phyloP scores from a whole-genome alignment of 1,140 invertebrate genomes.

The Caenorhabditis tropicalis region DNA sequence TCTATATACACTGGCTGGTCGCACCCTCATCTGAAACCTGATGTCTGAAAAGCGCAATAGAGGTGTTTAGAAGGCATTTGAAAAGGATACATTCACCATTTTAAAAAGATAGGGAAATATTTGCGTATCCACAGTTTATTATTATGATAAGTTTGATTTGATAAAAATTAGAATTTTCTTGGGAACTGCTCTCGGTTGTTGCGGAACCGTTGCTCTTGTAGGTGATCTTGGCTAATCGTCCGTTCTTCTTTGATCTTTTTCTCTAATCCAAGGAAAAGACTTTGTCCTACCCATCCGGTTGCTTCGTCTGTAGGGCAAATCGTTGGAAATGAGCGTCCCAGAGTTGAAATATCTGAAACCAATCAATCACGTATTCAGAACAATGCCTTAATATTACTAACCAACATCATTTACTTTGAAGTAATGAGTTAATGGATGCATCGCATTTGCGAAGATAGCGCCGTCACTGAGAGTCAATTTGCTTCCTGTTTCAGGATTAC shows the following conservation, averaged over 20 bases:
- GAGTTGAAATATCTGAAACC: background rate
- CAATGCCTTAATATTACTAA: background rate
- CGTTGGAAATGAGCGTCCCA: background rate
- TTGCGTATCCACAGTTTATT: background rate
- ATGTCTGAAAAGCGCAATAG: background rate
- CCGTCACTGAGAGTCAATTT: background rate
- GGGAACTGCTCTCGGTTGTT: background rate
- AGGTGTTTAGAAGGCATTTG: background rate
- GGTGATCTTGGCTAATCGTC: background rate
- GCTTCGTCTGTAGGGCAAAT: background rate
- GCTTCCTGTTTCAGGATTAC: background rate
- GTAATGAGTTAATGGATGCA: background rate
- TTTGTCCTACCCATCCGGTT: background rate
- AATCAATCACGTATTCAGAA: no score
- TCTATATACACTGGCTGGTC: slow-evolving; percentile 35
- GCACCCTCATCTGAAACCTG: background rate
- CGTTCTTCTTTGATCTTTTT: background rate
- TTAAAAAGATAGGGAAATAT: background rate
- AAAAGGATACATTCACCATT: background rate
- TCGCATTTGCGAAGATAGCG: background rate
- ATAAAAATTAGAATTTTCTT: background rate
- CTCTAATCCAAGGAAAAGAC: background rate
- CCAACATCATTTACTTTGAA: background rate
- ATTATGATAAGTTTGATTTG: background rate
- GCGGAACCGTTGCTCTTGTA: background rate